Evolutionary conservation across 2,888 invertebrate species (phyloP), one percentile per base, ranked within the genome.

Genomic region (Trissolcus brochymenae): DNA sequence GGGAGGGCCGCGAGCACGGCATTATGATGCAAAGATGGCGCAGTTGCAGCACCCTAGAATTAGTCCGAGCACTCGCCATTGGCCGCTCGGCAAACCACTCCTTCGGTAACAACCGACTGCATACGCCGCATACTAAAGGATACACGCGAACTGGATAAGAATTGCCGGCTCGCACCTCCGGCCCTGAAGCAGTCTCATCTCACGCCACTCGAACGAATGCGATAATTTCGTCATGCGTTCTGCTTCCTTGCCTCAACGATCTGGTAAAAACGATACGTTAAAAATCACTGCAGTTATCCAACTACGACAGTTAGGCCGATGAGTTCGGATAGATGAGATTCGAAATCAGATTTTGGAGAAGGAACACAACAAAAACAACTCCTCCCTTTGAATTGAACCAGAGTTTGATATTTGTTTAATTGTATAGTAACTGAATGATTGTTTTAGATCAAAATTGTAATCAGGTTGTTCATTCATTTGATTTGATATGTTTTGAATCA

Each of bases 11-110:
- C 82, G 82, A 84, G 82, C 84, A 82, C 83, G 84, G 84, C 85
- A 88, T 89, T 89, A 89, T 88, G 87, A 89, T 88, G 89, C 89
- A 89, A 89, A 89, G 88, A 89, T 88, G 88, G 89, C 88, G 88
- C 87, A 86, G 87, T 84, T 82, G 87, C 87, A 85, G 88, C 87
- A 88, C 88, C 89, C 88, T 89, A 89, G 89, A 88, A 89, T 89
- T 89, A 88, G 87, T 86, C 87, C 82, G 85, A 85, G 85, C 87
- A 89, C 88, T 89, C 88, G 88, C 89, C 89, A 89, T 89, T 89
- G 89, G 89, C 85, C 88, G 87, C 83, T 84, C 81, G 80, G 84
- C 87, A 88, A 89, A 89, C 89, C 89, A 89, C 89, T 89, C 89
- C 89, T 89, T 88, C 88, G 86, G 86, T 88, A 89, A 89, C 88